phyloP scores from a whole-genome alignment of 2,113 vertebrate genomes.

The Mellivora capensis region DNA sequence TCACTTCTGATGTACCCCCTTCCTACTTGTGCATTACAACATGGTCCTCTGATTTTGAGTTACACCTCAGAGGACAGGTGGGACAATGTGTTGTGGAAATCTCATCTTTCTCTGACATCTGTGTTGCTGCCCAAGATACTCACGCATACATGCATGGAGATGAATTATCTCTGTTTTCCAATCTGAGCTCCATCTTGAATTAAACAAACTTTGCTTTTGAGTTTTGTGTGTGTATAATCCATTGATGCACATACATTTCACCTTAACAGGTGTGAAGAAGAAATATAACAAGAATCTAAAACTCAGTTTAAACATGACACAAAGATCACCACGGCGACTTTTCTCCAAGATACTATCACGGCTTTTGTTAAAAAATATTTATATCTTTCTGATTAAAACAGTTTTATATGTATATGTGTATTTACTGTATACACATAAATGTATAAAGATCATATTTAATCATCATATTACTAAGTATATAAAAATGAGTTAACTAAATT shows the following conservation, averaged over 20 bases:
- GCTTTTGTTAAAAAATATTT: neutral
- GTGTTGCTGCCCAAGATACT: neutral
- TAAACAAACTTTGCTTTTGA: neutral
- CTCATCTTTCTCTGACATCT: neutral
- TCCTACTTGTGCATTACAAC: neutral
- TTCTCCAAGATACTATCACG: neutral
- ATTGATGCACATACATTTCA: neutral
- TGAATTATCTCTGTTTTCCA: neutral
- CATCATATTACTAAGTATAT: neutral
- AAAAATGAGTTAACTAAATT: neutral
- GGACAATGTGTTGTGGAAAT: neutral
- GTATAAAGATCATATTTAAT: neutral
- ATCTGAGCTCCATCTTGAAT: neutral
- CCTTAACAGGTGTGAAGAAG: neutral
- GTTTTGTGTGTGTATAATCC: neutral
- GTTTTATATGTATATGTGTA: neutral
- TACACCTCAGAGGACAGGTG: neutral
- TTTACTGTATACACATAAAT: neutral
- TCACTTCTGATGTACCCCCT: neutral
- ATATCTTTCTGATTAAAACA: neutral
- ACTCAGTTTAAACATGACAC: neutral
- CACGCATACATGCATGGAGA: neutral
- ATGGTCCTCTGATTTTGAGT: neutral
- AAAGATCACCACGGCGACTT: neutral
- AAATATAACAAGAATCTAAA: neutral